phyloP scores from a whole-genome alignment of 2,888 invertebrate genomes.

The Macroteleia sp. region DNA sequence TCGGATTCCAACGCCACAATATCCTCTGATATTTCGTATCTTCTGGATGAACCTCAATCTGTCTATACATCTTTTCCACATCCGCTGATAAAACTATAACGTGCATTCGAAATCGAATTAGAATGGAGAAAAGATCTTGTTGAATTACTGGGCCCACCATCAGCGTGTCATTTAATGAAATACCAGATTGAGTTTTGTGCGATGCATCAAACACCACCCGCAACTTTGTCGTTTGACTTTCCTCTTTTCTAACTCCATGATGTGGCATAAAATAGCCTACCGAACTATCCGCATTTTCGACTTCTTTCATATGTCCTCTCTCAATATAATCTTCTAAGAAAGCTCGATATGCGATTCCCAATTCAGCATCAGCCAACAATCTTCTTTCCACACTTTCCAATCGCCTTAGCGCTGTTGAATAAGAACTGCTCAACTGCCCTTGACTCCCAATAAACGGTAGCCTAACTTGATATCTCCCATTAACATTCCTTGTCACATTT shows the following conservation, averaged over 20 bases:
- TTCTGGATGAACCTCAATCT: too few relatives aligned
- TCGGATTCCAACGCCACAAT: too few relatives aligned
- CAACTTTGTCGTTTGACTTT: background rate
- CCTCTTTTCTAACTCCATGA: background rate
- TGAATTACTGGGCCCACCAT: background rate
- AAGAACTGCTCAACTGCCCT: background rate
- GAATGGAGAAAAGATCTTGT: background rate
- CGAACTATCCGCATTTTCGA: background rate
- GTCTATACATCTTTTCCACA: background rate
- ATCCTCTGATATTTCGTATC: too few relatives aligned
- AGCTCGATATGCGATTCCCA: too few relatives aligned
- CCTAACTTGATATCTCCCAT: constrained; percentile 1
- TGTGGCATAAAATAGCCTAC: background rate
- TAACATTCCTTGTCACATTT: background rate
- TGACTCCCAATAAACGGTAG: background rate
- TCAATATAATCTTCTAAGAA: background rate
- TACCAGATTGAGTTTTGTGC: background rate
- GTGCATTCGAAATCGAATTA: background rate
- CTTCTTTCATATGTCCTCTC: background rate
- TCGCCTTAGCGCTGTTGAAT: background rate
- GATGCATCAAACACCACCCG: constrained; percentile 1
- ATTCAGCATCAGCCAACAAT: background rate
- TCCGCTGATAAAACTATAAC: background rate
- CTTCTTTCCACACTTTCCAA: background rate
- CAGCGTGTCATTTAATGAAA: background rate